These are phyloP conservation scores for Acropora yongei DNA, from an alignment of 64 coral and sea anemone species.

Conservation along the genomic window DNA sequence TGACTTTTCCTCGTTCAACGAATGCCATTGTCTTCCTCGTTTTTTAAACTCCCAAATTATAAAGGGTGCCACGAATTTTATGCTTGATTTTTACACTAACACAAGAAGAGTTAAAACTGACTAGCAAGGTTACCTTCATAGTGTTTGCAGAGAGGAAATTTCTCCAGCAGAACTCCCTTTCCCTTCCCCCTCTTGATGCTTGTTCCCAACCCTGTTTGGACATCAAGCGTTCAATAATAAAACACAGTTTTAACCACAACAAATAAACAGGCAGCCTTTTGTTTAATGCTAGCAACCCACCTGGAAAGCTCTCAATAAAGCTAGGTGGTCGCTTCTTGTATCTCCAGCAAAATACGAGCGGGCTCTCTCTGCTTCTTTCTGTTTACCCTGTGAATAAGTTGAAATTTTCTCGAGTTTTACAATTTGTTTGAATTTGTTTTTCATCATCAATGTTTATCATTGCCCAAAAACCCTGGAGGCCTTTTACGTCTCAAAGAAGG, in stretches of 20 bases:
- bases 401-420: neutral
- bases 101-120: too few relatives aligned
- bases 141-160: conserved; percentile 74
- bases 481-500: too few relatives aligned
- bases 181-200: neutral
- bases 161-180: conserved; percentile 50
- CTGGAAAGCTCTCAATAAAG: conserved; percentile 57
- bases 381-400: conserved; percentile 54
- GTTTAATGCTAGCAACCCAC: neutral
- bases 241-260: neutral
- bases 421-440: neutral
- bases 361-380: conserved; percentile 58
- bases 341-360: conserved; percentile 57
- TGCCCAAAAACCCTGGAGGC: neutral
- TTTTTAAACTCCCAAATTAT: too few relatives aligned
- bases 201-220: conserved; percentile 26
- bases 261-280: neutral
- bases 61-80: too few relatives aligned
- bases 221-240: neutral
- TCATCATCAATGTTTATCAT: neutral
- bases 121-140: conserved; percentile 32
- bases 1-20: too few relatives aligned
- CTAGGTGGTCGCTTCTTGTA: conserved; percentile 61
- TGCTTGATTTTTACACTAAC: too few relatives aligned
- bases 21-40: too few relatives aligned